Evolutionary conservation across 2,113 vertebrate genomes (phyloP), one percentile per base, ranked within the genome.

Genomic region (Drymodes brunneopygia): DNA sequence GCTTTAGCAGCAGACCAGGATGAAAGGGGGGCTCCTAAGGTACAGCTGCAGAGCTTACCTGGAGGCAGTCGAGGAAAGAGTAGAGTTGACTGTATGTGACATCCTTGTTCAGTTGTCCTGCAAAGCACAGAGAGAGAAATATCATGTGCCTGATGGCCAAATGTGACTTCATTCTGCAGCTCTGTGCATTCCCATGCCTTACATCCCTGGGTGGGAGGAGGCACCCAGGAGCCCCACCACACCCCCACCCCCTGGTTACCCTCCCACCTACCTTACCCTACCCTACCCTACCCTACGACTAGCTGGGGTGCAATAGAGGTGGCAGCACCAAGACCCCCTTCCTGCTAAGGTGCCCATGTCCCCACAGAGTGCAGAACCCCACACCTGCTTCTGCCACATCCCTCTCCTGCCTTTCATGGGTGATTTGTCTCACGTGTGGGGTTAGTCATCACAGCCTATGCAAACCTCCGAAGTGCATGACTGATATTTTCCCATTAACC

Each of bases 41-140:
- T 40, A 31, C 36, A 83, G 42, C 38, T 45, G 12, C 47, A 79
- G 36, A 72, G 35, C 92, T 94, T 92, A 98, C 98, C 98, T 98
- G 92, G 51, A 98, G 97, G 81, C 98, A 98, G 89, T 65, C 94
- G 4, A 98, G 96, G 95, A 98, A 98, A 48, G 97, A 84, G 67
- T 98, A 98, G 29, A 98, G 11, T 10, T 98, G 97, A 4, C 85
- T 92, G 38, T 98, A 98, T 0, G 97, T 98, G 88, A 98, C 14
- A 2, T 98, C 98, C 83, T 86, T 94, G 88, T 98, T 98, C 66
- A 98, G 95, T 72, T 98, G 97, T 23, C 98, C 98, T 98, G 95
- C 58, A 92, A 97, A 79, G 94, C 70, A 97, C 15, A 90, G 73
- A 67, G 62, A 27, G 45, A 2, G 10, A 89, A 90, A 53, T 8